Base-by-base conservation (phyloP, 2,797 vertebrate genomes). In the Rhodeus uyekii region DNA sequence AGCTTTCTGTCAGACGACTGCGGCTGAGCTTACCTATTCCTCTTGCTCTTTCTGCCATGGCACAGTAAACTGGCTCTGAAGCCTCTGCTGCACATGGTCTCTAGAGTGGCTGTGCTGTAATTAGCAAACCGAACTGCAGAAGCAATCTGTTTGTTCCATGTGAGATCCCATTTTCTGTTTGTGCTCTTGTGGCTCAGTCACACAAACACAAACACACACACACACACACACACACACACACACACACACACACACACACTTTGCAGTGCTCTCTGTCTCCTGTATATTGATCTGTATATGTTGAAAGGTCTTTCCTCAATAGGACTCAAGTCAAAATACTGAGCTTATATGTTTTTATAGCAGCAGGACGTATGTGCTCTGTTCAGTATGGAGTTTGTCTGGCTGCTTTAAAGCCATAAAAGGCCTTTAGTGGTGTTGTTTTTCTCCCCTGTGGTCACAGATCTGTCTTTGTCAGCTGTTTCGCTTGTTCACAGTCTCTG, bases 101-200 rank as follows among this genome's bases (percentile, higher is more conserved):
- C 81, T 50, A 44, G 75, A 81, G 79, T 29, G 18, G 44, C 29
- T 2, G 2, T 14, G 29, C n/a, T 36, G 63, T 82, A 82, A 84
- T 84, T 84, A 82, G 78, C 22, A 64, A 83, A 74, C 78, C 32
- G 27, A 55, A 58, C 67, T 39, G 73, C 46, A 65, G 46, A 68
- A 32, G 60, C 55, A 73, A 78, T 34, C 78, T 83, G 67, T 34
- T 73, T 39, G 58, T 58, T 79, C 42, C 81, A 58, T 29, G 50
- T 10, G 16, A 76, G 80, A 80, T 83, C 38, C 76, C 7, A 65
- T 60, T 84, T 76, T 84, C 75, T 80, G n/a, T 53, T 61, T 48
- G 65, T 10, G 55, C 36, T 63, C 32, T 64, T 80, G 36, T 29
- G n/a, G 14, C 46, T 65, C 13, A 60, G 13, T 48, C 67, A 64